A percentile compares a stretch with the other conserved stretches of the same genome.
phyloP scores from a whole-genome alignment of 2,113 vertebrate species.

The Ailuropoda melanoleuca region DNA sequence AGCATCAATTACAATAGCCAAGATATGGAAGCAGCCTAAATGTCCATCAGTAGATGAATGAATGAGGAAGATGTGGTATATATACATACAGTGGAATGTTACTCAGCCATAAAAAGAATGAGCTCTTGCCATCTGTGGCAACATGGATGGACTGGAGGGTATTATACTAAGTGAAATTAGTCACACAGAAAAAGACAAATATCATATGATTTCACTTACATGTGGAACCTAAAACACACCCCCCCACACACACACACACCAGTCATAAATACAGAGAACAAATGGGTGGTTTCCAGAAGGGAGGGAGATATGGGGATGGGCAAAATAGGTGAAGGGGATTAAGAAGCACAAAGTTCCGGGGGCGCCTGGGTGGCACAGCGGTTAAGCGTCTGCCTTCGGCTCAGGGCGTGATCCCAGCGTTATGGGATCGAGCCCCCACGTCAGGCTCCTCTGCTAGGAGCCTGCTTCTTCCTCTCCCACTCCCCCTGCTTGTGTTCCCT shows the following conservation, averaged over 20 bases:
- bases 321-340: neutral
- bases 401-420: too few species aligned
- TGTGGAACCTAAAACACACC: neutral
- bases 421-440: too few species aligned
- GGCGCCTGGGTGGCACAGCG: too few species aligned
- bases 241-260: neutral
- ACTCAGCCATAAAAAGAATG: neutral
- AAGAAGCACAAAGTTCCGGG: neutral
- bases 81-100: neutral
- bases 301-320: neutral
- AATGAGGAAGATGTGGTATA: neutral
- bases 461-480: too few species aligned
- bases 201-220: neutral
- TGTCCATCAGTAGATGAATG: neutral
- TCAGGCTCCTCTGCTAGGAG: too few species aligned
- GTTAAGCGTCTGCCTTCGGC: too few species aligned
- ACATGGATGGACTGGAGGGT: neutral
- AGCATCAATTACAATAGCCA: neutral
- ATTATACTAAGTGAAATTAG: neutral
- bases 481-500: too few species aligned
- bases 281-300: neutral
- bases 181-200: neutral
- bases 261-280: neutral
- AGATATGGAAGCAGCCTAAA: neutral
- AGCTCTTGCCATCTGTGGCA: neutral